phyloP scores from a whole-genome alignment of 2,797 vertebrate species.

The Bradypus variegatus region DNA sequence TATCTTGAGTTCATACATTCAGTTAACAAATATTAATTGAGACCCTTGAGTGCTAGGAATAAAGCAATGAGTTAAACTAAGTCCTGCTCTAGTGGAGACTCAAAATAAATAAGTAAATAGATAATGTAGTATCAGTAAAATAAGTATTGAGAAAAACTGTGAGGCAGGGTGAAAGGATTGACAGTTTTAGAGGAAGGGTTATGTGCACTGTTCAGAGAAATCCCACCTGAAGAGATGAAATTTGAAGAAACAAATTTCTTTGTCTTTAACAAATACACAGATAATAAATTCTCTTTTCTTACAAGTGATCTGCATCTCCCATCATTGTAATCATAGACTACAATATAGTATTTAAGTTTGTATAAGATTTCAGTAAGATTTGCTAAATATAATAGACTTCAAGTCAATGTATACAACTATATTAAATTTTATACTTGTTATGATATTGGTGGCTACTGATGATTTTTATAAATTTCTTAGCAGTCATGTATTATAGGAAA shows the following conservation, averaged over 20 bases:
- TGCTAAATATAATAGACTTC: not conserved
- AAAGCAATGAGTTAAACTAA: not conserved
- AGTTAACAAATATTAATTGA: not conserved
- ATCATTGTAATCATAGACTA: not conserved
- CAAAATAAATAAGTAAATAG: not conserved
- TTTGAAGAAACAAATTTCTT: not conserved
- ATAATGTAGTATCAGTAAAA: not conserved
- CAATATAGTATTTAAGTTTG: not conserved
- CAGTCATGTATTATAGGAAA: not conserved
- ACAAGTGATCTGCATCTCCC: not conserved
- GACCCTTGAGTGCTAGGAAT: not conserved
- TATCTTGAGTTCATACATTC: not conserved
- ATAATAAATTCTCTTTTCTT: not conserved
- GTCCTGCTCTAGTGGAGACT: not conserved
- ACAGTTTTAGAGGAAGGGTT: not conserved
- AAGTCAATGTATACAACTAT: not conserved
- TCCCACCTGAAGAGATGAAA: not conserved
- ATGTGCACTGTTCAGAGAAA: not conserved
- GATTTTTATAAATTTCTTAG: not conserved
- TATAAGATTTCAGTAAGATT: not conserved
- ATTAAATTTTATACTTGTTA: not conserved
- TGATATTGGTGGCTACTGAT: not conserved
- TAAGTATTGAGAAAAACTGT: not conserved
- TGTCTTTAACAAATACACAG: not conserved
- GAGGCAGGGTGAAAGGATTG: not conserved